phyloP scores from a whole-genome alignment of 2,797 vertebrate species.

The Peromyscus melanophrys region DNA sequence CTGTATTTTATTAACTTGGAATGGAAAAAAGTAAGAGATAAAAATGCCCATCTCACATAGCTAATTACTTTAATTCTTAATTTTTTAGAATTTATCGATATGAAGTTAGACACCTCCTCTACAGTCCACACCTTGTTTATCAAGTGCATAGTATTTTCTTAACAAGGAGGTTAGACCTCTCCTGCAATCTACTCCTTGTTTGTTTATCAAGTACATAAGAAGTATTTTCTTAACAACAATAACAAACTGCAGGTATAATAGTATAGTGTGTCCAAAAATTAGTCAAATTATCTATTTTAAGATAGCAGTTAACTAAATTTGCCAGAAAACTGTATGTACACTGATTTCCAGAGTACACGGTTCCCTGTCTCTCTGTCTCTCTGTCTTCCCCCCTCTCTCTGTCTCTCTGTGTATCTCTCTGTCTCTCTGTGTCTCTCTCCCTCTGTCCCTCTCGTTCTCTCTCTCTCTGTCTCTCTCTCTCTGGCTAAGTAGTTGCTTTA shows the following conservation, averaged over 20 bases:
- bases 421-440: too few species aligned
- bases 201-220: constrained; percentile 12
- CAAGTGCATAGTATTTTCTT: not conserved
- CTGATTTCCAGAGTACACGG: not conserved
- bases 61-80: not conserved
- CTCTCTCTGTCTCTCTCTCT: not conserved
- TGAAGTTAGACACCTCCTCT: not conserved
- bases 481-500: not conserved
- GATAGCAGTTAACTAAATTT: constrained; percentile 27
- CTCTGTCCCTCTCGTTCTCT: too few species aligned
- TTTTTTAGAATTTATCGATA: not conserved
- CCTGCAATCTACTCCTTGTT: not conserved
- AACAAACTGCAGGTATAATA: not conserved
- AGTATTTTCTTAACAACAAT: not conserved
- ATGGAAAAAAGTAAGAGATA: not conserved
- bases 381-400: not conserved
- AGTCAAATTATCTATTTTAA: not conserved
- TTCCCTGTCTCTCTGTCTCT: not conserved
- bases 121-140: not conserved
- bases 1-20: not conserved
- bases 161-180: not conserved
- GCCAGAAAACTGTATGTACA: not conserved
- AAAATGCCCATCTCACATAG: too few species aligned
- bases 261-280: not conserved
- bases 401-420: too few species aligned